A percentile compares a stretch with the other conserved stretches of the same genome.
Evolutionary conservation across 2,113 vertebrate species (phyloP).

Genomic region (Grus americana): DNA sequence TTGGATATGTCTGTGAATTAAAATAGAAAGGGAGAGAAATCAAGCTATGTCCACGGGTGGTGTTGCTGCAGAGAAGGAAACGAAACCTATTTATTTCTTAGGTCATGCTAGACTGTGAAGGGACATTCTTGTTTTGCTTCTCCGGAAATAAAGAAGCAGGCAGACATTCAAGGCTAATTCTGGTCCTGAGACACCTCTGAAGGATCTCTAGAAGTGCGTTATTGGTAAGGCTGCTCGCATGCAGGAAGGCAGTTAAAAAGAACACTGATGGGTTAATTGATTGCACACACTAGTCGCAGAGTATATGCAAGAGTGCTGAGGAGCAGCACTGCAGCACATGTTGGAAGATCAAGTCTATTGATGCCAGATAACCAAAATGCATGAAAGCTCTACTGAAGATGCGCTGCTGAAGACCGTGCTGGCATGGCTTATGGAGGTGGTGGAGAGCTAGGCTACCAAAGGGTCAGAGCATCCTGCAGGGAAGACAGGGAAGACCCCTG

Average conservation of each 20-base stretch:
- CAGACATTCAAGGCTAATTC: fast-evolving
- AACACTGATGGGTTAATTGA: background rate
- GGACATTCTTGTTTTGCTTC: background rate
- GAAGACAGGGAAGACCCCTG: background rate
- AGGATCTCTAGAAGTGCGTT: background rate
- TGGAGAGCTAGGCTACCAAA: background rate
- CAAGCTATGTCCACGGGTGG: background rate
- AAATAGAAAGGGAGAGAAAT: background rate
- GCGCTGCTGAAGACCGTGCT: background rate
- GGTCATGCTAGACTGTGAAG: background rate
- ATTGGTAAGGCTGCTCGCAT: fast-evolving
- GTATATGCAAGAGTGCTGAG: background rate
- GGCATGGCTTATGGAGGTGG: background rate
- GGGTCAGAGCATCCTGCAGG: background rate
- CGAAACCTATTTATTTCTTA: background rate
- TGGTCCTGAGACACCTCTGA: background rate
- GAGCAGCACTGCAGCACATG: background rate
- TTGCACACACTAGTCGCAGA: background rate
- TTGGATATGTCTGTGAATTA: background rate
- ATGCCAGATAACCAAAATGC: background rate
- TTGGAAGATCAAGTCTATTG: background rate
- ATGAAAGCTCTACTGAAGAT: background rate
- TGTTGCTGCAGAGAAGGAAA: background rate
- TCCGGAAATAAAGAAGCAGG: background rate
- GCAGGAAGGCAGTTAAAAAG: background rate